These are phyloP conservation scores for Limnothrissa miodon DNA, from an alignment of 2,113 vertebrate genomes.

Conservation along the genomic window DNA sequence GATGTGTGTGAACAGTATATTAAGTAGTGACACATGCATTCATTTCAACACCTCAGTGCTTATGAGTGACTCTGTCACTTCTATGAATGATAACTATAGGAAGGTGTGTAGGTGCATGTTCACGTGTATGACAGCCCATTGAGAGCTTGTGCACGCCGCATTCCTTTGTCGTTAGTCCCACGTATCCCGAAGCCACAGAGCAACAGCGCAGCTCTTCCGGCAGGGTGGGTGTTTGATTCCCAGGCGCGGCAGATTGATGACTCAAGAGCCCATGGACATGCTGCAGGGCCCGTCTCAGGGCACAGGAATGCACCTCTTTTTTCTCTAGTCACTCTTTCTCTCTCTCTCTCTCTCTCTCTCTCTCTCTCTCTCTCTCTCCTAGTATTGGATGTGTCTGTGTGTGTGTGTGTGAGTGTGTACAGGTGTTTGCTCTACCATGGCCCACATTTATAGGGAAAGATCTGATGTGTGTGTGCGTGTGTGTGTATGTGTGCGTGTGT, in stretches of 20 bases:
- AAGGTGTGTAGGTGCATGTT: background rate
- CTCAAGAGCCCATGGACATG: background rate
- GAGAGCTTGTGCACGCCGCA: background rate
- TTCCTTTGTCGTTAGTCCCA: background rate
- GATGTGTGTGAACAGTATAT: background rate
- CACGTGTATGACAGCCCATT: background rate
- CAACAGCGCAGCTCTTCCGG: background rate
- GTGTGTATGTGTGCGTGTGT: constrained; percentile 15
- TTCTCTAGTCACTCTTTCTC: background rate
- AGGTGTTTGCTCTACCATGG: constrained; percentile 13
- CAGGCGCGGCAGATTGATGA: background rate
- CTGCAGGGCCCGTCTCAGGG: background rate
- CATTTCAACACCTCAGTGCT: background rate
- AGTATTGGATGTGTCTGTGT: constrained; percentile 18
- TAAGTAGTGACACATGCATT: background rate
- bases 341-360: background rate
- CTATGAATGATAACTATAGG: background rate
- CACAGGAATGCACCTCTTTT: background rate
- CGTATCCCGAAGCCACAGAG: background rate
- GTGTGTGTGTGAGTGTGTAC: background rate
- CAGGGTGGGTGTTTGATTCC: background rate
- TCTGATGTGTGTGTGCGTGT: constrained; percentile 19
- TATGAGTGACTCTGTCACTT: background rate
- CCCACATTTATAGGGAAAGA: too few species aligned
- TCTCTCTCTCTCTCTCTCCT: background rate